phyloP scores from a whole-genome alignment of 2,888 invertebrate genomes.

The Lumbricus terrestris region DNA sequence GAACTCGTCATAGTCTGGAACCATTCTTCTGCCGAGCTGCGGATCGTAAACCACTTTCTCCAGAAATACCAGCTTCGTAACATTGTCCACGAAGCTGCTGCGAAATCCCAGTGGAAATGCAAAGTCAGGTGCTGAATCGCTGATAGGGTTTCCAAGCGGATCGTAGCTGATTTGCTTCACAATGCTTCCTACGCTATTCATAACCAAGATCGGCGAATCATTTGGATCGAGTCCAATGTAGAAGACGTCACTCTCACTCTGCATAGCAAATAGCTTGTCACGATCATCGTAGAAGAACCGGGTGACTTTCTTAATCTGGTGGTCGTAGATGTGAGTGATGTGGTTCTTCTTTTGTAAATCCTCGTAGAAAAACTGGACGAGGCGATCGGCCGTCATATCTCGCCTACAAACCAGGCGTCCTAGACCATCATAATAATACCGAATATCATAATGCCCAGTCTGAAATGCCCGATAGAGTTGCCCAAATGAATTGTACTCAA shows the following conservation, averaged over 20 bases:
- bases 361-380: conserved; percentile 93
- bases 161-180: conserved; percentile 90
- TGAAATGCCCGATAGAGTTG: conserved; percentile 81
- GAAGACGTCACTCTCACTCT: conserved; percentile 46
- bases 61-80: conserved; percentile 76
- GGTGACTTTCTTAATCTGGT: conserved; percentile 77
- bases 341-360: conserved; percentile 79
- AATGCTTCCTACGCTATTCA: conserved; percentile 90
- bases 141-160: conserved; percentile 89
- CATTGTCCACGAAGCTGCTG: conserved; percentile 87
- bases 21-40: conserved; percentile 91
- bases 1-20: conserved; percentile 81
- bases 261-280: conserved; percentile 54
- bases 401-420: conserved; percentile 84
- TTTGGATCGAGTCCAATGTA: conserved; percentile 54
- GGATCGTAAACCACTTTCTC: conserved; percentile 87
- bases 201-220: conserved; percentile 91
- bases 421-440: conserved; percentile 84
- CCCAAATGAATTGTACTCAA: conserved; percentile 91
- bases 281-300: conserved; percentile 87
- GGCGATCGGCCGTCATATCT: conserved; percentile 60
- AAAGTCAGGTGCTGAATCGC: conserved; percentile 89
- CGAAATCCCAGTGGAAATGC: conserved; percentile 83
- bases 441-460: conserved; percentile 82
- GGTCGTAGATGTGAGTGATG: conserved; percentile 91